Evolutionary conservation across 2,888 invertebrate species (phyloP).

Genomic region (Acanthosoma haemorrhoidale): DNA sequence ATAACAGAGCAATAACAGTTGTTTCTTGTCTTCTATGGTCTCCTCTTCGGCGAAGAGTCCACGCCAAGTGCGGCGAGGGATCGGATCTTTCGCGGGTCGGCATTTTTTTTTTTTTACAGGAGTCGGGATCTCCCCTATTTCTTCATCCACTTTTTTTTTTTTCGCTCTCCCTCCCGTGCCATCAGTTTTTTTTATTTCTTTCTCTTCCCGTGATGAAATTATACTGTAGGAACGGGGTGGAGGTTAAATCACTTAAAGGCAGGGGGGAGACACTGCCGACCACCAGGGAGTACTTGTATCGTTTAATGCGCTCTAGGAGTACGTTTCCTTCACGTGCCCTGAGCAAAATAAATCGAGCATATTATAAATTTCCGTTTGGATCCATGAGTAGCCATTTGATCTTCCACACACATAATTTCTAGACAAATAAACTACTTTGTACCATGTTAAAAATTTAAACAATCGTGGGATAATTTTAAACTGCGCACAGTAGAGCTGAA

Average conservation of each 20-base stretch:
- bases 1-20: neutral
- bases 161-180: neutral
- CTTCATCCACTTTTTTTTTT: constrained; percentile 24
- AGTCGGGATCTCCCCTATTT: constrained; percentile 16
- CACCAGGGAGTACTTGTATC: neutral
- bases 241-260: constrained; percentile 7
- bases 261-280: neutral
- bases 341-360: too few species aligned
- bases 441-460: too few species aligned
- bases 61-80: neutral
- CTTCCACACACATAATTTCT: too few species aligned
- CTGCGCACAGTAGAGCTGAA: too few species aligned
- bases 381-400: too few species aligned
- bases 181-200: constrained; percentile 7
- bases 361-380: too few species aligned
- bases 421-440: too few species aligned
- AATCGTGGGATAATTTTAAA: too few species aligned
- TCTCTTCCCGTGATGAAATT: neutral
- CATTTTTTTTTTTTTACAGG: neutral
- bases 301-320: neutral
- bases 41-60: neutral
- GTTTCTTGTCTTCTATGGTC: neutral
- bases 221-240: neutral
- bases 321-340: too few species aligned
- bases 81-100: neutral